These are phyloP conservation scores for crab-eating macaque (Macaca fascicularis) DNA, from an alignment of 2,113 vertebrate species.

Conservation along the genomic window DNA sequence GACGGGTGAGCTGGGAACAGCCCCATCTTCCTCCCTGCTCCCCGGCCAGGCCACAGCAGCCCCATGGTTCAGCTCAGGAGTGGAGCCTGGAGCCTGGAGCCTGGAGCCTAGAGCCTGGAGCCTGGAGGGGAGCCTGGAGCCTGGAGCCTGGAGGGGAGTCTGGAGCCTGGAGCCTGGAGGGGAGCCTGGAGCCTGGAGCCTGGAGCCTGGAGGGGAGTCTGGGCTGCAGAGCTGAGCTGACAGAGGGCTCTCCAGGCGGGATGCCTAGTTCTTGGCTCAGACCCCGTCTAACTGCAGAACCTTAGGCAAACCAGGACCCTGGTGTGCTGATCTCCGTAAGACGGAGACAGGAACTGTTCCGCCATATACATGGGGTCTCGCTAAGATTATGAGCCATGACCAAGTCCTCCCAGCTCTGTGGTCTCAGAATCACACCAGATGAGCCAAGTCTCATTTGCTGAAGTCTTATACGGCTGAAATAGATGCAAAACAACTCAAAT, in stretches of 20 bases:
- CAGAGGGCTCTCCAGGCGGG: neutral
- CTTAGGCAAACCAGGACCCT: neutral
- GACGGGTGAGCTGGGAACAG: neutral
- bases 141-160: too few species aligned
- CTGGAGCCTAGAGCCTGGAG: too few species aligned
- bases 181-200: too few species aligned
- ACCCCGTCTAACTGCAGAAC: neutral
- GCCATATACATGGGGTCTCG: neutral
- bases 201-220: neutral
- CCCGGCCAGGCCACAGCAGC: neutral
- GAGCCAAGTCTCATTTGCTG: neutral
- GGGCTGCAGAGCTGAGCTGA: neutral
- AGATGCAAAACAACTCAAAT: neutral
- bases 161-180: too few species aligned
- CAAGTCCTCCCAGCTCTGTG: neutral
- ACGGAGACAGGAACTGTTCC: too few species aligned
- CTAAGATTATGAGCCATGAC: neutral
- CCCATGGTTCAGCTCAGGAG: neutral
- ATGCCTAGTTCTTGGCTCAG: too few species aligned
- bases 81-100: too few species aligned
- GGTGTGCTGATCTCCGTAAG: too few species aligned
- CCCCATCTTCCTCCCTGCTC: neutral
- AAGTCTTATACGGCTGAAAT: neutral
- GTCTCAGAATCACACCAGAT: too few species aligned
- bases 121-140: too few species aligned